A percentile compares a stretch with the other conserved stretches of the same genome.
These are phyloP conservation scores for Megaceryle alcyon DNA, from an alignment of 2,797 vertebrate genomes.

Conservation along the genomic window DNA sequence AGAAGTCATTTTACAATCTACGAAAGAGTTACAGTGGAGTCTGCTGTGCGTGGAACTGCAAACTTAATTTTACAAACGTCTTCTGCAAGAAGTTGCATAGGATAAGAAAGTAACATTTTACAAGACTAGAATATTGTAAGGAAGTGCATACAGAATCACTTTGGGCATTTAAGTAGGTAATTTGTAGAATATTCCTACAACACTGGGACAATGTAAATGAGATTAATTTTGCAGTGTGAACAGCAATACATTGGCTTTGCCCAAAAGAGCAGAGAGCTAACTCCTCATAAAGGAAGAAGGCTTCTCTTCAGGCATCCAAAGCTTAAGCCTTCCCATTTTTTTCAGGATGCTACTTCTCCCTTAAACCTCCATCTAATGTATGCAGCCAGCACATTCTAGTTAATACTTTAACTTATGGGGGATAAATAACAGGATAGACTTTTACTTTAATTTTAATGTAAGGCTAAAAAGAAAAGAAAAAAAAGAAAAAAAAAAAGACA, in stretches of 20 bases:
- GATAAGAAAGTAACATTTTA: background rate
- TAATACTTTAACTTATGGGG: background rate
- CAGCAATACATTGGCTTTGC: background rate
- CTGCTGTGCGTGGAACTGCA: fast-evolving
- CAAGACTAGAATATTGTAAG: background rate
- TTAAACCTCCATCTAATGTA: background rate
- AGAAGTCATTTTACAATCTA: background rate
- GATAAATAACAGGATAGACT: background rate
- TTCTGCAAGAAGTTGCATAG: background rate
- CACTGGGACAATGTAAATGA: background rate
- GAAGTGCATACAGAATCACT: background rate
- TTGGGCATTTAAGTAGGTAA: background rate
- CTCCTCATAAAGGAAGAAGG: background rate
- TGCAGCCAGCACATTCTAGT: background rate
- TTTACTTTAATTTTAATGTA: background rate
- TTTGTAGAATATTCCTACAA: background rate
- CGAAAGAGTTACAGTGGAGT: background rate
- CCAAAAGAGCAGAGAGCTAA: background rate
- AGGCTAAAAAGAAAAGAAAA: background rate
- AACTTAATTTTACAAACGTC: background rate
- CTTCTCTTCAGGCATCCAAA: background rate
- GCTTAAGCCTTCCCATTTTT: background rate
- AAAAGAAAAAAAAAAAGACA: background rate
- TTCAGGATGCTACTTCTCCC: background rate
- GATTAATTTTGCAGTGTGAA: background rate